phyloP scores from a whole-genome alignment of 2,888 invertebrate species.

The Villa cingulata region DNA sequence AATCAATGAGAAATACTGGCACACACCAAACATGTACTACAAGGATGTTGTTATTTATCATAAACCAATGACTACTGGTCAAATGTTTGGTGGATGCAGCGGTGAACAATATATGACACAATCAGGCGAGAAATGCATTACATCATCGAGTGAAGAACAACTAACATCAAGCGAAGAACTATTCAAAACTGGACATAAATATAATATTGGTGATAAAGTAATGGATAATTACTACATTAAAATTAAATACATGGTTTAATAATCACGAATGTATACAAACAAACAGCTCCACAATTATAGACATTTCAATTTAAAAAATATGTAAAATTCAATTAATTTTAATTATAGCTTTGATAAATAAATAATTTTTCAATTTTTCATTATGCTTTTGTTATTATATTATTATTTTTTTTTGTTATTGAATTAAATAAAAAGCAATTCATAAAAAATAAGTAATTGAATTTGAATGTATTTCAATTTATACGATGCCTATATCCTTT shows the following conservation, averaged over 20 bases:
- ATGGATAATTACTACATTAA: neutral
- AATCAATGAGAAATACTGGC: conserved; percentile 45
- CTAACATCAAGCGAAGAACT: neutral
- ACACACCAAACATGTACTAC: conserved; percentile 53
- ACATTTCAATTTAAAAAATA: too few species aligned
- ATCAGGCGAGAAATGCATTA: neutral
- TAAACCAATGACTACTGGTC: conserved; percentile 28
- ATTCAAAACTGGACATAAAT: neutral
- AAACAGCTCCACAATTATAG: neutral
- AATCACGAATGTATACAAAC: neutral
- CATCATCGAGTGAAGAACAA: neutral
- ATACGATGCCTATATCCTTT: too few species aligned
- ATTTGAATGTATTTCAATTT: too few species aligned
- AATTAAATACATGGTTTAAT: neutral
- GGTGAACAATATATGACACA: neutral
- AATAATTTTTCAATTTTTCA: too few species aligned
- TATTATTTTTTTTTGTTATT: too few species aligned
- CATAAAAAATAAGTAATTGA: too few species aligned
- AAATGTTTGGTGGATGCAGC: neutral
- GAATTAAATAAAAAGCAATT: too few species aligned
- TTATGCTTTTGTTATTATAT: too few species aligned
- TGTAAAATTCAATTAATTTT: too few species aligned
- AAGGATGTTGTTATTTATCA: conserved; percentile 52
- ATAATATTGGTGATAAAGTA: neutral
- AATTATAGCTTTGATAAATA: too few species aligned